Conservation (phyloP, 1,140 invertebrate species). For the Drosophila bocki region DNA sequence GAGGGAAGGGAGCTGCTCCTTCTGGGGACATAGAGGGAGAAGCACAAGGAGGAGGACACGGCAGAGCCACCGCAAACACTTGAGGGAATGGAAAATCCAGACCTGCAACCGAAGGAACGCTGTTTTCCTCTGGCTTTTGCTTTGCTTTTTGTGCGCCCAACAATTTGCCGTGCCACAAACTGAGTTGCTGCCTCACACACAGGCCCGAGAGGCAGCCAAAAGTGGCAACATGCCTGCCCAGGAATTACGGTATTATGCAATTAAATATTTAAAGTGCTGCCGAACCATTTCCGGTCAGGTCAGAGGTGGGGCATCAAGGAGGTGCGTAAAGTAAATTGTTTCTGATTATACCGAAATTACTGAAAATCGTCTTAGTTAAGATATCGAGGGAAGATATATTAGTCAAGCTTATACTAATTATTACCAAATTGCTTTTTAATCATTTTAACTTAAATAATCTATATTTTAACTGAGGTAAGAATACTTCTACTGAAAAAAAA, state of each 20-base stretch:
- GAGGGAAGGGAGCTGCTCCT: not conserved
- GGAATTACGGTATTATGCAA: conserved; percentile 70
- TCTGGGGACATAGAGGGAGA: not conserved
- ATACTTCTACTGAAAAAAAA: no score
- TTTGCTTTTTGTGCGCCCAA: conserved; percentile 33
- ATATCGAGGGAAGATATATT: not conserved
- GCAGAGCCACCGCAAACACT: conserved; percentile 56
- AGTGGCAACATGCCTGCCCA: conserved; percentile 51
- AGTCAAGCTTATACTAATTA: not conserved
- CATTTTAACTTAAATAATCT: not conserved
- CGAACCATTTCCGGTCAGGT: conserved; percentile 23
- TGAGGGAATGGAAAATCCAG: conserved; percentile 65
- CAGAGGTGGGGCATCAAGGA: not conserved
- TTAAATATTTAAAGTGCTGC: conserved; percentile 78
- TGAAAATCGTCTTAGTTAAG: not conserved
- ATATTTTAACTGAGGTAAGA: no score
- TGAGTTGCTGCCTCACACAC: conserved; percentile 17
- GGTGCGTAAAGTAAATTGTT: not conserved
- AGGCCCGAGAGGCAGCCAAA: conserved; percentile 39
- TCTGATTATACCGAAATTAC: not conserved
- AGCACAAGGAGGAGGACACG: not conserved
- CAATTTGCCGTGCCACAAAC: conserved; percentile 54
- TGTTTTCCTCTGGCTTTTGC: conserved; percentile 15
- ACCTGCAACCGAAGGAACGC: conserved; percentile 14
- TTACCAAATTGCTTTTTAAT: not conserved